These are phyloP conservation scores for Poecile montanus DNA, from an alignment of 2,797 vertebrate genomes.

Conservation along the genomic window DNA sequence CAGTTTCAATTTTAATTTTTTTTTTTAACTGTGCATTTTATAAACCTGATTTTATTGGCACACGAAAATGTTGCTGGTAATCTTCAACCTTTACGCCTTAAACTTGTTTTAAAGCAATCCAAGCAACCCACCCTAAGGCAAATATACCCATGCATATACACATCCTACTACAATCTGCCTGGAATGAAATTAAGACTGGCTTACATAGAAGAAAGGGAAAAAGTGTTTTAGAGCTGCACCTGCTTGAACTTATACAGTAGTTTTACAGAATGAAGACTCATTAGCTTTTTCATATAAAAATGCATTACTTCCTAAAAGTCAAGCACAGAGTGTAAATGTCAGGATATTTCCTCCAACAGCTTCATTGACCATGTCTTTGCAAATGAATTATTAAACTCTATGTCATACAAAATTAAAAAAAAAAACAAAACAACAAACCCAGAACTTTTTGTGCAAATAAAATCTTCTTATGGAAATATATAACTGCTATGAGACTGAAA, in stretches of 20 bases:
- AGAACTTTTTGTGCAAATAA: background rate
- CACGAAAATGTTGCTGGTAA: background rate
- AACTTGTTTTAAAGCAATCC: background rate
- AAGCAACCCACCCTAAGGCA: background rate
- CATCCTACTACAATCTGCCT: background rate
- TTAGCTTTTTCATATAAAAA: slow-evolving; percentile 16
- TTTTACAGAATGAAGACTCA: background rate
- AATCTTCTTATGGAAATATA: background rate
- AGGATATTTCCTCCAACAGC: background rate
- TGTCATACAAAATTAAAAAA: background rate
- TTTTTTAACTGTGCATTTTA: background rate
- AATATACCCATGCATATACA: background rate
- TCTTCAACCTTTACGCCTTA: background rate
- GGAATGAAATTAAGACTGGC: background rate
- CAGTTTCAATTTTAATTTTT: background rate
- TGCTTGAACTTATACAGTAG: background rate
- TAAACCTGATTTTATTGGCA: background rate
- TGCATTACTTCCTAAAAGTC: background rate
- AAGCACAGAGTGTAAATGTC: background rate
- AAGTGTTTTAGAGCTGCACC: background rate
- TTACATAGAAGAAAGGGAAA: background rate
- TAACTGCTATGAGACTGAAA: background rate
- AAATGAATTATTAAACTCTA: background rate
- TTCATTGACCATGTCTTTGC: slow-evolving; percentile 1
- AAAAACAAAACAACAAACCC: background rate